These are phyloP conservation scores for Neuroscelio doddi DNA, from an alignment of 2,888 invertebrate species.

Conservation along the genomic window DNA sequence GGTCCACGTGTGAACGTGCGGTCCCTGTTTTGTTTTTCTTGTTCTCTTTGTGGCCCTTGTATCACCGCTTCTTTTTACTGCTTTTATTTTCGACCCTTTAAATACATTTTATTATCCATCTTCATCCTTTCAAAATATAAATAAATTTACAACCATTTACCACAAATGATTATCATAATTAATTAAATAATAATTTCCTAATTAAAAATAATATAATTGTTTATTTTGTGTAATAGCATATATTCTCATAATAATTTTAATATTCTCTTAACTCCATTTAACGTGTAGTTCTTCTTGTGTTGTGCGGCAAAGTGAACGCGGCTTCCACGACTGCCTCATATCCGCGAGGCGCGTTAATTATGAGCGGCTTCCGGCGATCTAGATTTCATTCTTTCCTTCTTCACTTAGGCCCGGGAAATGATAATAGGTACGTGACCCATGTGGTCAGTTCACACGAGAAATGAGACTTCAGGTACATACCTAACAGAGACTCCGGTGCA, in stretches of 20 bases:
- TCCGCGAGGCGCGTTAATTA: conserved; percentile 69
- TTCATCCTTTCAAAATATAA: too few relatives aligned
- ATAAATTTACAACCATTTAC: too few relatives aligned
- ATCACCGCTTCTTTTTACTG: background rate
- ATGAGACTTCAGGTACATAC: conserved; percentile 61
- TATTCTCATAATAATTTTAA: conserved; percentile 10
- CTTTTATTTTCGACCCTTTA: background rate
- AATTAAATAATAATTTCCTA: too few relatives aligned
- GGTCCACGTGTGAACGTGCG: conserved; percentile 23
- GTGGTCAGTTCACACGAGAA: conserved; percentile 73
- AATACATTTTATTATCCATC: background rate
- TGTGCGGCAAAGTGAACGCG: conserved; percentile 34
- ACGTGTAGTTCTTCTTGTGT: background rate
- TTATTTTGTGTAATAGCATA: background rate
- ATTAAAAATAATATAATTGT: too few relatives aligned
- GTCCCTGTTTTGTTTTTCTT: background rate
- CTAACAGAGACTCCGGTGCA: conserved; percentile 25
- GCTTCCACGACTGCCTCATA: conserved; percentile 49
- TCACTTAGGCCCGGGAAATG: conserved; percentile 67
- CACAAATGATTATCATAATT: too few relatives aligned
- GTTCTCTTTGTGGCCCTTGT: background rate
- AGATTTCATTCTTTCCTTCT: conserved; percentile 71
- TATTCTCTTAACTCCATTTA: conserved; percentile 4
- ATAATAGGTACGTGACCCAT: conserved; percentile 72
- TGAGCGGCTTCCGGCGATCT: conserved; percentile 72